Conservation (phyloP, 2,888 invertebrate species). For the Chalcis sispes region DNA sequence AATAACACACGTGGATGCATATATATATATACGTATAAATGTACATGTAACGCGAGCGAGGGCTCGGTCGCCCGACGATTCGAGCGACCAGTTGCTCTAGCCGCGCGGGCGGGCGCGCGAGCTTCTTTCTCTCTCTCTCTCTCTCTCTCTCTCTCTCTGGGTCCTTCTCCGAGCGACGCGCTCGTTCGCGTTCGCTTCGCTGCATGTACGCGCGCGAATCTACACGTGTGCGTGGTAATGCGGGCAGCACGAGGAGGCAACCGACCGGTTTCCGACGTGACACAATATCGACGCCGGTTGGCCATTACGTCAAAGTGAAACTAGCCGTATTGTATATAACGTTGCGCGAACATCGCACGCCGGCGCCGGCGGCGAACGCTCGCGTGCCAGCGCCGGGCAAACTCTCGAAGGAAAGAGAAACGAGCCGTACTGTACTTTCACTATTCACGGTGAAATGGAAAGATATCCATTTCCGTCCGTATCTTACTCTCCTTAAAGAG, state of each 20-base stretch:
- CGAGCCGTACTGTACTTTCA: background rate
- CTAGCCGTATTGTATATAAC: slow-evolving; percentile 58
- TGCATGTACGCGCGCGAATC: background rate
- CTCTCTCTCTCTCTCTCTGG: slow-evolving; percentile 14
- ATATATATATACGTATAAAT: too few relatives aligned
- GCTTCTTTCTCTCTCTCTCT: background rate
- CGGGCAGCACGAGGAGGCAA: background rate
- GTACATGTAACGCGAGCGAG: too few relatives aligned
- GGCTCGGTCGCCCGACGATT: too few relatives aligned
- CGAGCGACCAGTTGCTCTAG: background rate
- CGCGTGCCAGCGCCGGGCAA: slow-evolving; percentile 19
- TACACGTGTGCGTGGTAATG: background rate
- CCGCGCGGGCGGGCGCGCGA: too few relatives aligned
- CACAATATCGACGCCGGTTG: slow-evolving; percentile 50
- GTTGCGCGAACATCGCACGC: slow-evolving; percentile 23
- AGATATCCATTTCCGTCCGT: background rate
- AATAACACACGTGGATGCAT: slow-evolving; percentile 16
- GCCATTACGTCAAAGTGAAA: slow-evolving; percentile 62
- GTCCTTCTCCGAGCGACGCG: too few relatives aligned
- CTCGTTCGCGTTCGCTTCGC: background rate
- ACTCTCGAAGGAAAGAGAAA: background rate
- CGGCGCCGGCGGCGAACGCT: background rate
- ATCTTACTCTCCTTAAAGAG: background rate
- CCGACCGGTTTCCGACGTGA: slow-evolving; percentile 24
- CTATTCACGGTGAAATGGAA: background rate